Conservation (phyloP, 2,797 vertebrate species). For the Coreius guichenoti region DNA sequence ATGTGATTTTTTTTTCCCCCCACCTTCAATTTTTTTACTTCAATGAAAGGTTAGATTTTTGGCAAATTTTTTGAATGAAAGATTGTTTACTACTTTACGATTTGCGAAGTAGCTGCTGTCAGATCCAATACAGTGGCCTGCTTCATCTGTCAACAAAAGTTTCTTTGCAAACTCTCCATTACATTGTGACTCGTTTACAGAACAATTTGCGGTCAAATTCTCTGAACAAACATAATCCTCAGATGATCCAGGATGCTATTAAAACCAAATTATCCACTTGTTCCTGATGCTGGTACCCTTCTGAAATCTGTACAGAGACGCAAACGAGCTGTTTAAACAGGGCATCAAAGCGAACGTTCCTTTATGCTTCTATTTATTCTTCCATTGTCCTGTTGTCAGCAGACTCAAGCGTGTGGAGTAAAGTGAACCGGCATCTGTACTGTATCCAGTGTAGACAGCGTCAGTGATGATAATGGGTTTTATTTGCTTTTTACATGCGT, state of each 20-base stretch:
- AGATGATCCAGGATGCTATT: background rate
- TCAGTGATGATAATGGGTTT: background rate
- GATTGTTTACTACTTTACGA: background rate
- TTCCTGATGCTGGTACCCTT: background rate
- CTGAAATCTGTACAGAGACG: background rate
- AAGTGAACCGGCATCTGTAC: background rate
- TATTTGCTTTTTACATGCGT: background rate
- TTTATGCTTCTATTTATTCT: background rate
- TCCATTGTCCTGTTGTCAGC: background rate
- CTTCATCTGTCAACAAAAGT: background rate
- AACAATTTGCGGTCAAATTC: background rate
- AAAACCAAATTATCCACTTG: background rate
- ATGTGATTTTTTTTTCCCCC: too few relatives aligned
- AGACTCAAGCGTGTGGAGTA: background rate
- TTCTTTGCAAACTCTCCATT: background rate
- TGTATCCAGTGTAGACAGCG: background rate
- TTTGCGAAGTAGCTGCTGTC: background rate
- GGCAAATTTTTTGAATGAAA: too few relatives aligned
- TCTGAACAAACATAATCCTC: background rate
- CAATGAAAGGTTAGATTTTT: too few relatives aligned
- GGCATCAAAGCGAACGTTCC: background rate
- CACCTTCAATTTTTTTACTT: too few relatives aligned
- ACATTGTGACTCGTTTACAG: background rate
- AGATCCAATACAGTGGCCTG: background rate
- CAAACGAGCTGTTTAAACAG: background rate